A percentile compares a stretch with the other conserved stretches of the same genome.
phyloP scores from a whole-genome alignment of 1,140 invertebrate genomes.

The Acromyrmex echinatior region DNA sequence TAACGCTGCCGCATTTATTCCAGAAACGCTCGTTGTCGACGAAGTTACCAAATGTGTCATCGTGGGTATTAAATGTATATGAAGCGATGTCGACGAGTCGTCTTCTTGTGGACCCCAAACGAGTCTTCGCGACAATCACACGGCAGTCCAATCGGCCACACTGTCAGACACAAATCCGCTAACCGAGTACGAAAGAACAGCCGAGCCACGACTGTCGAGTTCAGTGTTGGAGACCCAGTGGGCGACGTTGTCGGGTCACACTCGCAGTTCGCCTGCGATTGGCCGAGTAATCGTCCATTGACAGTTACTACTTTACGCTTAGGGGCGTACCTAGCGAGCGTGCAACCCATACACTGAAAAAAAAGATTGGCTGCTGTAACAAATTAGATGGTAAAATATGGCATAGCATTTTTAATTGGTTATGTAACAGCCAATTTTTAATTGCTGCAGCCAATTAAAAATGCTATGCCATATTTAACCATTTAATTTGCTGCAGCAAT shows the following conservation, averaged over 20 bases:
- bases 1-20: conserved; percentile 10
- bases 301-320: conserved; percentile 43
- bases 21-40: conserved; percentile 1
- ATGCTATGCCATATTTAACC: too few relatives aligned
- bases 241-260: conserved; percentile 80
- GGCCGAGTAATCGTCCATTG: conserved; percentile 60
- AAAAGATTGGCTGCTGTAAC: too few relatives aligned
- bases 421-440: too few relatives aligned
- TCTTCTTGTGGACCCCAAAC: conserved; percentile 61
- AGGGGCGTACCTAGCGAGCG: too few relatives aligned
- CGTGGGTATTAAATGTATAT: conserved; percentile 9
- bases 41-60: conserved; percentile 58
- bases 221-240: conserved; percentile 72
- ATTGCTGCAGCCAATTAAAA: too few relatives aligned
- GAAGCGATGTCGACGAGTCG: not conserved
- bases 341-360: too few relatives aligned
- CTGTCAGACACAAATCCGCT: conserved; percentile 68
- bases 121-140: conserved; percentile 60
- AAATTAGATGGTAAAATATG: too few relatives aligned
- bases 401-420: too few relatives aligned
- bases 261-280: conserved; percentile 56
- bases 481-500: too few relatives aligned
- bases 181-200: conserved; percentile 60
- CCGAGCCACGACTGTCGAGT: conserved; percentile 54
- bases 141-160: conserved; percentile 47